Percentiles rank a stretch among this genome's conserved stretches.
These are phyloP conservation scores for Calliopsis andreniformis DNA, from an alignment of 1,140 invertebrate genomes.

Conservation along the genomic window DNA sequence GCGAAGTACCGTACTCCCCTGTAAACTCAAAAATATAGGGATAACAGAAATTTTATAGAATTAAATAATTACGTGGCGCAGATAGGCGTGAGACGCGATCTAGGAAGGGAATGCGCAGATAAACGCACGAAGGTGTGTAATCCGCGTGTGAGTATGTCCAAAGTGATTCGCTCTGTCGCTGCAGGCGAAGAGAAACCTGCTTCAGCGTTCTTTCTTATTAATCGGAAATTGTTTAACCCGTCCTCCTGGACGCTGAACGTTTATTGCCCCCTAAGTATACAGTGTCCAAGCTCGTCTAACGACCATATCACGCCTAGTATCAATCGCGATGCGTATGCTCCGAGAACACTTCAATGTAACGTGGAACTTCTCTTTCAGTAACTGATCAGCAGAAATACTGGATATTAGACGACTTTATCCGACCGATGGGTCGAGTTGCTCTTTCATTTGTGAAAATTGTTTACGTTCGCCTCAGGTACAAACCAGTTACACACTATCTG, in stretches of 20 bases:
- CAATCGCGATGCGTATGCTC: neutral
- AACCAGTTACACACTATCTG: neutral
- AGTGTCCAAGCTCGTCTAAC: neutral
- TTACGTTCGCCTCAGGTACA: neutral
- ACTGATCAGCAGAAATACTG: neutral
- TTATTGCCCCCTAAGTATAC: conserved; percentile 19
- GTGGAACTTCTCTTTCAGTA: neutral
- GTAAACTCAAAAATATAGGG: neutral
- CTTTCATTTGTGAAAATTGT: neutral
- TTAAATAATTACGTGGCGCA: conserved; percentile 28
- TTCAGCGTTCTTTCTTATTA: neutral
- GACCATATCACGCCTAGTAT: neutral
- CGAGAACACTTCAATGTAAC: neutral
- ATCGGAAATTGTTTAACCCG: conserved; percentile 32
- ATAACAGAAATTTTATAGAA: conserved; percentile 13
- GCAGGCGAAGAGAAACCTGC: conserved; percentile 10
- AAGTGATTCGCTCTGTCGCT: conserved; percentile 23
- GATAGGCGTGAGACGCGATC: neutral
- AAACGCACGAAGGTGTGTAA: conserved; percentile 15
- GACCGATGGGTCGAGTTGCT: neutral
- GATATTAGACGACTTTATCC: neutral
- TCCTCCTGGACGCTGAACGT: neutral
- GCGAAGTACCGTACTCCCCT: no score
- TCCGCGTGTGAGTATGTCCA: neutral
- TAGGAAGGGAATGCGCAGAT: neutral